A percentile compares a stretch with the other conserved stretches of the same genome.
Conservation (phyloP, 2,888 invertebrate species). For the Himalopsyche anomala region DNA sequence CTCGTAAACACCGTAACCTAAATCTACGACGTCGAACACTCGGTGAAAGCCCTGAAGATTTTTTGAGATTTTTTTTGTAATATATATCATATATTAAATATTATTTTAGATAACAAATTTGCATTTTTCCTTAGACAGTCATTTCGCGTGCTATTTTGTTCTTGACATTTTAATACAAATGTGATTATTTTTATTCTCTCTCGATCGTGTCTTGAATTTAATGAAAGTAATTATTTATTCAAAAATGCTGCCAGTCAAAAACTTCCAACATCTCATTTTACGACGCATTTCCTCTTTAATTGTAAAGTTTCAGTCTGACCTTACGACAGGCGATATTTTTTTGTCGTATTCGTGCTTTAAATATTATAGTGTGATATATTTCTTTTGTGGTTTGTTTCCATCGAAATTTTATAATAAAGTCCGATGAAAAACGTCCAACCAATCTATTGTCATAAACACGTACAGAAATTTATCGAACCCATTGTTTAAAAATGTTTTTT, state of each 20-base stretch:
- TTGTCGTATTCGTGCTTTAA: neutral
- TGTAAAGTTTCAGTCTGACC: neutral
- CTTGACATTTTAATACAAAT: conserved; percentile 15
- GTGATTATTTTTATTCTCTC: neutral
- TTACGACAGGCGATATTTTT: neutral
- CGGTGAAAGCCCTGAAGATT: no score
- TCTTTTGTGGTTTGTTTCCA: neutral
- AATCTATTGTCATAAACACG: no score
- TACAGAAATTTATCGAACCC: no score
- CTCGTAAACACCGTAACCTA: no score
- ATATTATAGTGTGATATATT: neutral
- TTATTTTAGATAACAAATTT: no score
- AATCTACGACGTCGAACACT: no score
- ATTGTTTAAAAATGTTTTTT: no score
- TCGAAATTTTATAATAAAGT: no score
- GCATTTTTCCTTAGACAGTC: neutral
- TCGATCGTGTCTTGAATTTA: neutral
- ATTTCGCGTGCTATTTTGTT: neutral
- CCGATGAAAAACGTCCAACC: no score
- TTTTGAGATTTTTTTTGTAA: no score
- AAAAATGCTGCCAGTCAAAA: neutral
- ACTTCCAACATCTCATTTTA: neutral
- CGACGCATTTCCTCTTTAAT: neutral
- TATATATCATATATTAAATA: no score
- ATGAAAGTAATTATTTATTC: neutral